Evolutionary conservation across 2,797 vertebrate species (phyloP).

Genomic region (Sebastes jordani): DNA sequence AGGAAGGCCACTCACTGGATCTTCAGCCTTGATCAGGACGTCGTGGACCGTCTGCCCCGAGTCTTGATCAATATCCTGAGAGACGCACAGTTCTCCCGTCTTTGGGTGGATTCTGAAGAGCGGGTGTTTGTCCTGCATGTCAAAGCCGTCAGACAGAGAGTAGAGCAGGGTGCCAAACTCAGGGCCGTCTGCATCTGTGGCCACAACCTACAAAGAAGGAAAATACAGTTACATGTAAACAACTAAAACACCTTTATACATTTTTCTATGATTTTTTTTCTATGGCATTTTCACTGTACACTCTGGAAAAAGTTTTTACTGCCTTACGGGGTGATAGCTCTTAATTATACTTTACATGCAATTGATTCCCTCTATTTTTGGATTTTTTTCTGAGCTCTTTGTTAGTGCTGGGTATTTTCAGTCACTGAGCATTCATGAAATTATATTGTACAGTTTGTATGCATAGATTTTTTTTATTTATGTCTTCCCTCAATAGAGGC

Average conservation of each 20-base stretch:
- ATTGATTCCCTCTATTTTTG: no score
- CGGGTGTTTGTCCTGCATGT: conserved; percentile 81
- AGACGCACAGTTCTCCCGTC: conserved; percentile 88
- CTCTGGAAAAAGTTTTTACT: no score
- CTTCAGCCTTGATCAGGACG: conserved; percentile 90
- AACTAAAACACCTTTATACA: neutral
- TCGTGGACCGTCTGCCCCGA: conserved; percentile 83
- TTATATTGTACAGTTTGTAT: no score
- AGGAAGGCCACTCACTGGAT: conserved; percentile 84
- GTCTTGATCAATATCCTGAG: conserved; percentile 91
- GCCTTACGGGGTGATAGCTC: no score
- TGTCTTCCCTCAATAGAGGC: no score
- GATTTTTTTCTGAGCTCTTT: no score
- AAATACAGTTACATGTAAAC: neutral
- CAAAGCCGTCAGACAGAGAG: conserved; percentile 87
- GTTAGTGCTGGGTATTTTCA: no score
- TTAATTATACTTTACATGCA: no score
- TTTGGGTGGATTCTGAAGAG: conserved; percentile 85
- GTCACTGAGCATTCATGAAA: no score
- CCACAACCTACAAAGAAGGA: conserved; percentile 82
- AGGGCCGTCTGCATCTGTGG: conserved; percentile 87
- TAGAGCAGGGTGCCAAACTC: conserved; percentile 87
- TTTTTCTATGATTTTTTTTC: no score
- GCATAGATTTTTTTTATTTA: no score
- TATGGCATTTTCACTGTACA: no score